Percentiles rank a stretch among this genome's conserved stretches.
These are phyloP conservation scores for Oegoconia quadripuncta DNA, from an alignment of 2,888 invertebrate genomes.

Conservation along the genomic window DNA sequence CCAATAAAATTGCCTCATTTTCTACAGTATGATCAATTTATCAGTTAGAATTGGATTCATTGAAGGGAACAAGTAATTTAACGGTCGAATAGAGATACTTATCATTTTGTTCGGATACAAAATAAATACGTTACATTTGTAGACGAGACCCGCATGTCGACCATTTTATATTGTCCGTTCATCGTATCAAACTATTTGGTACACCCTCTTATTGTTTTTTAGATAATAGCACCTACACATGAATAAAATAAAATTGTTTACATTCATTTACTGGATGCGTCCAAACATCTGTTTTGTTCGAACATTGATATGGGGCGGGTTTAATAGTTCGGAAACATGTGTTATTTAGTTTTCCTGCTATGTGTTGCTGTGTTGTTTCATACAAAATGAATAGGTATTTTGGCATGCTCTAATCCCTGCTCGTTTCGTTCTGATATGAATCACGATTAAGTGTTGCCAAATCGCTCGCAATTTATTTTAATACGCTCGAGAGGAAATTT, in stretches of 20 bases:
- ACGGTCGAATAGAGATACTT: constrained; percentile 47
- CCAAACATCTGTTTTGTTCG: constrained; percentile 21
- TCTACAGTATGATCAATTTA: constrained; percentile 4
- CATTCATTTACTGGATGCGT: constrained; percentile 21
- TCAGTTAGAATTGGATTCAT: constrained; percentile 1
- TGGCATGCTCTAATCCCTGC: constrained; percentile 67
- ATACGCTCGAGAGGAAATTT: constrained; percentile 73
- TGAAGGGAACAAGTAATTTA: constrained; percentile 20
- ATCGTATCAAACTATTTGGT: constrained; percentile 34
- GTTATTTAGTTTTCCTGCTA: constrained; percentile 3
- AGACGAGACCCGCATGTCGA: constrained; percentile 53
- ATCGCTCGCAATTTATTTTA: constrained; percentile 78
- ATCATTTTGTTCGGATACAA: constrained; percentile 45
- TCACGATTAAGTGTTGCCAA: constrained; percentile 79
- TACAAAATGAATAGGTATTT: constrained; percentile 33
- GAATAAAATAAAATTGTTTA: constrained; percentile 28
- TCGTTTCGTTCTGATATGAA: constrained; percentile 70
- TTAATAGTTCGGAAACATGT: constrained; percentile 10
- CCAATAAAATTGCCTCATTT: not conserved
- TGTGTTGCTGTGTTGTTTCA: not conserved
- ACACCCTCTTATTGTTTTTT: constrained; percentile 37
- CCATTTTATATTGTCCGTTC: constrained; percentile 33
- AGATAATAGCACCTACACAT: constrained; percentile 27
- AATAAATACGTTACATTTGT: constrained; percentile 53
- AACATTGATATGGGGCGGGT: not conserved